Evolutionary conservation across 2,797 vertebrate genomes (phyloP).

Genomic region (Eupleurogrammus muticus): DNA sequence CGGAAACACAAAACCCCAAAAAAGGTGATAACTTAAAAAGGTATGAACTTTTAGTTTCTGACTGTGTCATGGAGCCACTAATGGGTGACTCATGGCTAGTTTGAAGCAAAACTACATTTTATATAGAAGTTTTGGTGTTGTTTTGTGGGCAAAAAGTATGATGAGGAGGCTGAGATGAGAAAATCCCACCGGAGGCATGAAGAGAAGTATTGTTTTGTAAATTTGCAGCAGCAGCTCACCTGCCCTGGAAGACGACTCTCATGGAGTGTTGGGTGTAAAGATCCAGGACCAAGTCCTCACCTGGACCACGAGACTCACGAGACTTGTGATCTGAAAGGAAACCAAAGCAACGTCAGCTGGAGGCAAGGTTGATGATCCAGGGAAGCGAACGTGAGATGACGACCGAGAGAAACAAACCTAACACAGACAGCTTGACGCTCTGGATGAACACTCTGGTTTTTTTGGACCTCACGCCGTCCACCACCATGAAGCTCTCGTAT

Average conservation of each 20-base stretch:
- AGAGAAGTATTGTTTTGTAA: not conserved
- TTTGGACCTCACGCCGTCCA: conserved; percentile 20
- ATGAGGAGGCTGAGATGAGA: too few species aligned
- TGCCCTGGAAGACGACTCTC: conserved; percentile 69
- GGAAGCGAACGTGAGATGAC: not conserved
- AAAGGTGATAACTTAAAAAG: too few species aligned
- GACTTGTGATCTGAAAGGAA: conserved; percentile 66
- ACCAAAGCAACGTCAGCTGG: not conserved
- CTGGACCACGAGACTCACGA: conserved; percentile 1
- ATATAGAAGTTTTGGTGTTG: too few species aligned
- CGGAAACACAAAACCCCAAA: too few species aligned
- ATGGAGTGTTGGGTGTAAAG: conserved; percentile 61
- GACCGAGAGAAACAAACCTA: conserved; percentile 48
- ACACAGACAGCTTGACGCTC: conserved; percentile 71
- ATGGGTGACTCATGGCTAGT: too few species aligned
- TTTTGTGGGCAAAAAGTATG: too few species aligned
- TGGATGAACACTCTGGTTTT: conserved; percentile 68
- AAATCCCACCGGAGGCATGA: too few species aligned
- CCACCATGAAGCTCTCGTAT: conserved; percentile 78
- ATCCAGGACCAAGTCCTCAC: conserved; percentile 65
- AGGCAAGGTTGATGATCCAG: not conserved
- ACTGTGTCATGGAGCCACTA: too few species aligned
- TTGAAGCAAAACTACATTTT: too few species aligned
- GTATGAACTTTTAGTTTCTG: too few species aligned
- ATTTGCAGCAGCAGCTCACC: conserved; percentile 39